Percentiles rank a stretch among this genome's conserved stretches.
Evolutionary conservation across 2,113 vertebrate genomes (phyloP).

Genomic region (Alouatta palliata): DNA sequence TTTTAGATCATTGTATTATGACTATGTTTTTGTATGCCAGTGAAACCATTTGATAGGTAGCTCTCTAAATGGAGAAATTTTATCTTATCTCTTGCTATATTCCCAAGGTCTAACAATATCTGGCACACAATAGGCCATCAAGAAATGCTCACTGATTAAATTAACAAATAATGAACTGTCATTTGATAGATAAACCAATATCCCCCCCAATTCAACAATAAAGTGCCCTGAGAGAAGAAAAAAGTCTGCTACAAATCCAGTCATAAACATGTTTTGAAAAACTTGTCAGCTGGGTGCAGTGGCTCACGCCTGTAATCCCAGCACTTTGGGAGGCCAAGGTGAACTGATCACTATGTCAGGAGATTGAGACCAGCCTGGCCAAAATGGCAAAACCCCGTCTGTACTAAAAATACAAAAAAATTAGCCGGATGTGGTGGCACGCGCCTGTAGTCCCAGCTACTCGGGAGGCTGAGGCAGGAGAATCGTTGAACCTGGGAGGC

Average conservation of each 20-base stretch:
- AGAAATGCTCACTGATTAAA: not conserved
- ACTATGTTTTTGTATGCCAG: not conserved
- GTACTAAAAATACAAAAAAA: too few relatives aligned
- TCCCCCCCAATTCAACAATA: not conserved
- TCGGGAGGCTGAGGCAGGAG: too few relatives aligned
- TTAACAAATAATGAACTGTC: constrained; percentile 11
- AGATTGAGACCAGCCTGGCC: too few relatives aligned
- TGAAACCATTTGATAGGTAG: not conserved
- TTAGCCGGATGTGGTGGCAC: too few relatives aligned
- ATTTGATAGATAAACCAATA: not conserved
- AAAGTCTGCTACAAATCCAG: not conserved
- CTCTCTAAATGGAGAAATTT: not conserved
- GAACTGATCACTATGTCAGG: too few relatives aligned
- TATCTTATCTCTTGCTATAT: not conserved
- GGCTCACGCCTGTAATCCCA: too few relatives aligned
- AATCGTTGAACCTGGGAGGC: too few relatives aligned
- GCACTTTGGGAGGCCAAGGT: too few relatives aligned
- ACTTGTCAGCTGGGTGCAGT: not conserved
- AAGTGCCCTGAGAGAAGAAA: not conserved
- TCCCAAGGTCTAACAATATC: not conserved
- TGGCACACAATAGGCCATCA: not conserved
- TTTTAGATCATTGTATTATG: not conserved
- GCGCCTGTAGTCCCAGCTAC: too few relatives aligned
- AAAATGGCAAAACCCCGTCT: too few relatives aligned
- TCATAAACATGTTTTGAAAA: constrained; percentile 28